Evolutionary conservation across 2,113 vertebrate species (phyloP).

Genomic region (Trematomus loennbergii): DNA sequence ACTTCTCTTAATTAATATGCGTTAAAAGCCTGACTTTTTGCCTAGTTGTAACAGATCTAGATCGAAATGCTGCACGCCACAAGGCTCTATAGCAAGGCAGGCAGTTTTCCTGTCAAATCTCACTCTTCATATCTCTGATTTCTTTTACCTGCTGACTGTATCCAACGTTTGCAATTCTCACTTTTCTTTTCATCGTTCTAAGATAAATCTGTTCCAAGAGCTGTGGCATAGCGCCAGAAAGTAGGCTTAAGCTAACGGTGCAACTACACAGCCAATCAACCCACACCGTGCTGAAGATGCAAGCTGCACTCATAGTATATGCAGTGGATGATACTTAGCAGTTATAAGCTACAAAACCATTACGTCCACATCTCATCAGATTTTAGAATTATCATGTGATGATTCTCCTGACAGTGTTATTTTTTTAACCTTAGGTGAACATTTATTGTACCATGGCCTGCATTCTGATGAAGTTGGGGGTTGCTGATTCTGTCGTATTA

Average conservation of each 20-base stretch:
- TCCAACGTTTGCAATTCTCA: conserved; percentile 31
- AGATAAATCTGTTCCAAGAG: conserved; percentile 55
- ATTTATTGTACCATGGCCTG: not conserved
- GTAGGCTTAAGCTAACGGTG: conserved; percentile 55
- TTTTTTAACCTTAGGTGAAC: not conserved
- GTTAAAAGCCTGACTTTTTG: not conserved
- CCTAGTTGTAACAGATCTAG: not conserved
- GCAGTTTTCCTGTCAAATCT: conserved; percentile 24
- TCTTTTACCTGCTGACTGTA: conserved; percentile 33
- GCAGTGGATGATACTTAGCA: conserved; percentile 46
- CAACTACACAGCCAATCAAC: conserved; percentile 60
- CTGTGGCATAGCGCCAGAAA: conserved; percentile 48
- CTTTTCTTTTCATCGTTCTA: conserved; percentile 20
- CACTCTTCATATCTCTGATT: conserved; percentile 21
- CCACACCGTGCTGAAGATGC: conserved; percentile 60
- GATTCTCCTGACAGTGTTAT: not conserved
- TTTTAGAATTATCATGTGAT: conserved; percentile 29
- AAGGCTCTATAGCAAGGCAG: conserved; percentile 18
- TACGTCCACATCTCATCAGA: conserved; percentile 49
- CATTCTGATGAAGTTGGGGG: not conserved
- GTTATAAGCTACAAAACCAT: conserved; percentile 40
- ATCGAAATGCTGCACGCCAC: not conserved
- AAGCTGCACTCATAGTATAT: conserved; percentile 41
- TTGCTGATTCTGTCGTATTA: not conserved
- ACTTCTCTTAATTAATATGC: no score